Evolutionary conservation across 2,113 vertebrate species (phyloP).

Genomic region (Varanus salvator): DNA sequence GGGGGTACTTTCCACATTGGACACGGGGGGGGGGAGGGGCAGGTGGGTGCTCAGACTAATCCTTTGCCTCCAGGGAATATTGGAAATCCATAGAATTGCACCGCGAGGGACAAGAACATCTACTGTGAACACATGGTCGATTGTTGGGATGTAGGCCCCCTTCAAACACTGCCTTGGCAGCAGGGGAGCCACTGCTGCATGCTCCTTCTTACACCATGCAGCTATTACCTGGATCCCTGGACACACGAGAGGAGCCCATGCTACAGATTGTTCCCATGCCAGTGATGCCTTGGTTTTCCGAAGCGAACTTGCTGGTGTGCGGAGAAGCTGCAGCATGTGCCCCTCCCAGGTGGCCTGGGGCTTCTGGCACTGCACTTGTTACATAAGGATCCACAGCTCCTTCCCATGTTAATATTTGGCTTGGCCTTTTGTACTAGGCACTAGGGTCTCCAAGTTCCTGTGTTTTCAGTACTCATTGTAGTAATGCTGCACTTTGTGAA

Average conservation of each 20-base stretch:
- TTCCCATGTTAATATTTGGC: neutral
- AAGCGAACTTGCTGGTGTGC: neutral
- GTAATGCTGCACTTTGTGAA: neutral
- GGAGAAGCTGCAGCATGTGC: neutral
- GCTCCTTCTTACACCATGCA: neutral
- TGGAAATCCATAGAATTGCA: no score
- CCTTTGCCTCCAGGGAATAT: no score
- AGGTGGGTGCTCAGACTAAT: no score
- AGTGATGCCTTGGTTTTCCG: neutral
- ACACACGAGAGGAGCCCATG: no score
- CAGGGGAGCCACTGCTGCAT: neutral
- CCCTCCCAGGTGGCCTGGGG: neutral
- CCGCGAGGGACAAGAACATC: neutral
- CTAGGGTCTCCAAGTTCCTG: neutral
- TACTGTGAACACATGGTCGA: neutral
- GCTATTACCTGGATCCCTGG: neutral
- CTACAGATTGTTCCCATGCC: neutral
- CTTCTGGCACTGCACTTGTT: neutral
- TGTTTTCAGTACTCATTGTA: neutral
- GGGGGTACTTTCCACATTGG: no score
- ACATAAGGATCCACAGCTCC: neutral
- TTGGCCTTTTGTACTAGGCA: neutral
- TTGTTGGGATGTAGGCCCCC: neutral
- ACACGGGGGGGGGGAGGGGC: no score
- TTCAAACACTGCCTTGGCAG: neutral